These are phyloP conservation scores for Tyrannus savana DNA, from an alignment of 2,113 vertebrate genomes.

Conservation along the genomic window DNA sequence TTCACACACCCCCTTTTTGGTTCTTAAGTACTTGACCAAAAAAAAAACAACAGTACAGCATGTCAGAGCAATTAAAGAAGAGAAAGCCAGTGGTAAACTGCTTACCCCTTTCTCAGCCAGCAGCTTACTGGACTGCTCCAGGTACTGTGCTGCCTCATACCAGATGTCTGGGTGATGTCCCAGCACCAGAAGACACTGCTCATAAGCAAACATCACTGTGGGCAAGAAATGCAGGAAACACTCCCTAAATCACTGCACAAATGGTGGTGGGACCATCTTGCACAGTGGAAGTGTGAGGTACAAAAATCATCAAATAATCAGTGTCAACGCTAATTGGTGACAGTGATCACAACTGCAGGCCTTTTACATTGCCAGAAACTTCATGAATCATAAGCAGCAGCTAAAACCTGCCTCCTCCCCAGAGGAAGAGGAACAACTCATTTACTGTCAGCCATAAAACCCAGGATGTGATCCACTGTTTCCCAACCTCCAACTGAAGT, in stretches of 20 bases:
- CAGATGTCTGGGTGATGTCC: constrained; percentile 98
- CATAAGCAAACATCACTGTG: constrained; percentile 98
- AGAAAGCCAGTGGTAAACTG: background rate
- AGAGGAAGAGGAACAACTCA: background rate
- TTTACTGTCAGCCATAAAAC: background rate
- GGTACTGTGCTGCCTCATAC: constrained; percentile 98
- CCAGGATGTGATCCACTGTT: background rate
- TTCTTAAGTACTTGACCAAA: background rate
- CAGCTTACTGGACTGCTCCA: constrained; percentile 98
- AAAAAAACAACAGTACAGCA: background rate
- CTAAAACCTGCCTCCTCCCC: background rate
- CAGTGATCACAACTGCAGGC: background rate
- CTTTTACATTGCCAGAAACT: background rate
- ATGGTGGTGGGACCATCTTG: background rate
- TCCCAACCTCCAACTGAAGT: background rate
- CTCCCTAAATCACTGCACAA: background rate
- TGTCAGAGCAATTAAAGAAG: background rate
- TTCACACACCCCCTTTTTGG: background rate
- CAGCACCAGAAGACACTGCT: constrained; percentile 97
- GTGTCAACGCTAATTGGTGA: background rate
- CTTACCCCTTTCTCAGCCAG: constrained; percentile 97
- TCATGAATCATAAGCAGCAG: background rate
- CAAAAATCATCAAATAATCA: background rate
- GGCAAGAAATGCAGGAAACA: background rate
- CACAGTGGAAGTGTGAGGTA: background rate